Base-by-base conservation (phyloP, 2,888 invertebrate species). In the Amphipoea lucens region DNA sequence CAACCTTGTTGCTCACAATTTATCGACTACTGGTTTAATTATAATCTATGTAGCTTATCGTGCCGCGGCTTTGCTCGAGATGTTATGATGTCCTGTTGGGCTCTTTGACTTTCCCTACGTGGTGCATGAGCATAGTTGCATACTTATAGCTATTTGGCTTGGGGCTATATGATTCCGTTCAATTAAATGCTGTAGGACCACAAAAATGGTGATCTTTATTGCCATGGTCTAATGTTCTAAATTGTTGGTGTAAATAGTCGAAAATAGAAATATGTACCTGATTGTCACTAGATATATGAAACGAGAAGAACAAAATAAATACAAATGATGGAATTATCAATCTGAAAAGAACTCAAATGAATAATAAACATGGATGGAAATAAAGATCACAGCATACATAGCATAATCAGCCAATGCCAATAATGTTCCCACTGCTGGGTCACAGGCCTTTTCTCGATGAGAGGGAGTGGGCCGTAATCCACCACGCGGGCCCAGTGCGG, bases 21-120 rank as follows among this genome's bases (percentile, higher is more conserved):
- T 89, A 89, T 89, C 73, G 89, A 74, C 81, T 89, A 85, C 87
- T 89, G 82, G 87, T 90, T 90, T 87, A 89, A 88, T 90, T 88
- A 87, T 85, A 88, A 87, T 89, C 90, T 90, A 76, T 87, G 83
- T 87, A 83, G 82, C 74, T 81, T 82, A 90, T 90, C 83, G 77
- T 79, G 60, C 76, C 81, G 78, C 70, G 68, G 77, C 65, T 86
- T 88, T 78, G 67, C 81, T 76, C 63, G 79, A 79, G 82, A 85
- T 72, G 83, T 76, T 85, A 89, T 89, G 89, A 87, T 85, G 86
- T 82, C 80, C 85, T 79, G 76, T 87, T 86, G 68, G 78, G 77
- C 70, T 75, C 48, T 74, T 71, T 79, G 83, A 87, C 88, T 87
- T 87, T 87, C 88, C 83, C 88, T 79, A 71, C 57, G 72, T 76